Evolutionary conservation across 2,797 vertebrate species (phyloP), one percentile per base, ranked within the genome.

Genomic region (Dendrocincla tyrannina): DNA sequence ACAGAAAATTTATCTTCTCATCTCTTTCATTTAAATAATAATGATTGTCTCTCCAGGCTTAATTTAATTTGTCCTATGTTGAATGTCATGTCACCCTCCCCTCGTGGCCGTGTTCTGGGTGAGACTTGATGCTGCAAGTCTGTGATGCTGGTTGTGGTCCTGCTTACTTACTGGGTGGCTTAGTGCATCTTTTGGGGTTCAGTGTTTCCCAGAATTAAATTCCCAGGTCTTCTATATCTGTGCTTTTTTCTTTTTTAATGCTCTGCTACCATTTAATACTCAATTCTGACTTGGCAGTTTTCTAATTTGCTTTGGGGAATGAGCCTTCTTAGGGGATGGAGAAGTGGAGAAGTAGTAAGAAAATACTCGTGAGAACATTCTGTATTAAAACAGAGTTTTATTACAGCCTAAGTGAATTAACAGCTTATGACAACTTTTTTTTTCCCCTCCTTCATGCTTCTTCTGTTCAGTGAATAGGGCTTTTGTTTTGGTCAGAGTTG

Each of bases 381-480:
- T 87, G n/a, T 75, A 50, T 47, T 85, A 79, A 93, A 76, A 3
- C 27, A 66, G 23, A 72, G 37, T 88, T 88, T 86, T 72, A 72
- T 93, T 88, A 41, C 39, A 69, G 60, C 16, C 46, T 60, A 88
- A 77, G 27, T 89, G 87, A 94, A 92, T 89, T 87, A 91, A 62
- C 44, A 67, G 35, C 18, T 88, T 93, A 81, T 55, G 64, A 59
- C 75, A 88, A 84, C 33, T 72, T 77, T 67, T 88, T 13, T 73
- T 9, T 66, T 59, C 27, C 17, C 39, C 17, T 89, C 32, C 44
- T 90, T 77, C 41, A 13, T 37, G 17, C n/a, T 83, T 3, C n/a
- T 67, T 84, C 32, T 84, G 28, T 75, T 93, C 53, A 62, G 81
- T 88, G 82, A 91, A 74, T 46, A 84, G 52, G 18, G 9, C 66